Percentiles rank a stretch among this genome's conserved stretches.
Conservation (phyloP, 2,797 vertebrate genomes). For the Anisognathus igniventris region DNA sequence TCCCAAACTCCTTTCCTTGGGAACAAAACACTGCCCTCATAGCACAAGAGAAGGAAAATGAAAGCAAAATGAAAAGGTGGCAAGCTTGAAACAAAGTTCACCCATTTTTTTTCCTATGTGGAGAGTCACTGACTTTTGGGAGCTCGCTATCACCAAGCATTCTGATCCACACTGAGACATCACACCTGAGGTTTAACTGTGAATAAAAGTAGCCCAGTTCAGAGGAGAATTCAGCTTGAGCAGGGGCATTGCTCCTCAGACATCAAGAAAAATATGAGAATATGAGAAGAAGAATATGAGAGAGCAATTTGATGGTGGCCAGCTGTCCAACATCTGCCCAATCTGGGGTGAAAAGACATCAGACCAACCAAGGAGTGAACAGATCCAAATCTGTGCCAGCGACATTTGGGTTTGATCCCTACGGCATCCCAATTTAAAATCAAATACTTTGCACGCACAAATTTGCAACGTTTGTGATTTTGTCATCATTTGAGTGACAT, state of each 20-base stretch:
- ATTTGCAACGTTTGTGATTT: neutral
- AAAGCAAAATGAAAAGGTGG: neutral
- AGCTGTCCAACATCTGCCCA: neutral
- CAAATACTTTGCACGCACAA: neutral
- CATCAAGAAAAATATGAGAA: neutral
- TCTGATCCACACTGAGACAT: neutral
- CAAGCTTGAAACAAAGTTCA: neutral
- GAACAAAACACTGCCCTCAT: neutral
- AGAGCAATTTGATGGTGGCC: neutral
- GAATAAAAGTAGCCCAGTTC: neutral
- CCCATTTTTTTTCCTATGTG: accelerated
- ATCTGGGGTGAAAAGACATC: neutral
- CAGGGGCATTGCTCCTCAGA: neutral
- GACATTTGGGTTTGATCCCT: neutral
- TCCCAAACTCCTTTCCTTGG: neutral
- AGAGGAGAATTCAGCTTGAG: neutral
- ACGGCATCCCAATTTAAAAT: neutral
- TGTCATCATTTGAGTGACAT: neutral
- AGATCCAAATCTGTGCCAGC: neutral
- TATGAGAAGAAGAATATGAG: neutral
- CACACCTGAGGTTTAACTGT: neutral
- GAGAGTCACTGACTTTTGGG: neutral
- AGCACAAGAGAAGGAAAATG: neutral
- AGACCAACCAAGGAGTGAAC: accelerated
- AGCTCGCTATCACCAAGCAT: neutral